phyloP scores from a whole-genome alignment of 2,113 vertebrate genomes.

The Mormyrus lacerda region DNA sequence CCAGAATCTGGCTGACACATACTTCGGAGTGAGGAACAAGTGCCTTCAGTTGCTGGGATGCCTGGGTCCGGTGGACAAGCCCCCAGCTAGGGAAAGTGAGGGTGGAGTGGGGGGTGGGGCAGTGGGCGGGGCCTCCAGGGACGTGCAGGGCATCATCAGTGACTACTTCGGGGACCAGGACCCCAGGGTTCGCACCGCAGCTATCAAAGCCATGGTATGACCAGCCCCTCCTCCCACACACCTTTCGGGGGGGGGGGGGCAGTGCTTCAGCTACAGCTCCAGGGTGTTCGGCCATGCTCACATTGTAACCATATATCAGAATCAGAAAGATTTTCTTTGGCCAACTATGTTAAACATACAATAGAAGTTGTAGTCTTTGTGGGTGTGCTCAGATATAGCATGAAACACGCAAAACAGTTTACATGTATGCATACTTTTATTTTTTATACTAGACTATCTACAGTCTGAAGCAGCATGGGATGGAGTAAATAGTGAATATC shows the following conservation, averaged over 20 bases:
- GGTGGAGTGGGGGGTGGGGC: slow-evolving; percentile 48
- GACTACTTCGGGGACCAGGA: slow-evolving; percentile 92
- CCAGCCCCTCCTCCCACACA: neutral
- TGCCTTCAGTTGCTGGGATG: slow-evolving; percentile 89
- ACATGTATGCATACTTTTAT: neutral
- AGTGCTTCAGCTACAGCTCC: neutral
- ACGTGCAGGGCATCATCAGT: slow-evolving; percentile 88
- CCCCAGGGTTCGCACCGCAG: slow-evolving; percentile 85
- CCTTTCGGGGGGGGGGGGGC: neutral
- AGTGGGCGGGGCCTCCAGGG: slow-evolving; percentile 58
- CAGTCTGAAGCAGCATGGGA: neutral
- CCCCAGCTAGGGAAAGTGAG: slow-evolving; percentile 67
- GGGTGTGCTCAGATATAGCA: neutral
- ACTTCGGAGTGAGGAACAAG: slow-evolving; percentile 90
- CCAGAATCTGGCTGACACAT: slow-evolving; percentile 83
- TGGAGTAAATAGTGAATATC: neutral
- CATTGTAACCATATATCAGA: neutral
- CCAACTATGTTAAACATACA: neutral
- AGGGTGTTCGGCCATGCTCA: neutral
- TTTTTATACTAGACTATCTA: neutral
- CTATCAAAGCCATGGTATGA: slow-evolving; percentile 90
- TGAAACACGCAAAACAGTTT: neutral
- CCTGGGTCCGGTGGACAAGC: slow-evolving; percentile 74
- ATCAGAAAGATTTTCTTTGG: neutral
- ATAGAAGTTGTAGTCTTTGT: neutral